Evolutionary conservation across 2,797 vertebrate genomes (phyloP).

Genomic region (Dryobates pubescens): DNA sequence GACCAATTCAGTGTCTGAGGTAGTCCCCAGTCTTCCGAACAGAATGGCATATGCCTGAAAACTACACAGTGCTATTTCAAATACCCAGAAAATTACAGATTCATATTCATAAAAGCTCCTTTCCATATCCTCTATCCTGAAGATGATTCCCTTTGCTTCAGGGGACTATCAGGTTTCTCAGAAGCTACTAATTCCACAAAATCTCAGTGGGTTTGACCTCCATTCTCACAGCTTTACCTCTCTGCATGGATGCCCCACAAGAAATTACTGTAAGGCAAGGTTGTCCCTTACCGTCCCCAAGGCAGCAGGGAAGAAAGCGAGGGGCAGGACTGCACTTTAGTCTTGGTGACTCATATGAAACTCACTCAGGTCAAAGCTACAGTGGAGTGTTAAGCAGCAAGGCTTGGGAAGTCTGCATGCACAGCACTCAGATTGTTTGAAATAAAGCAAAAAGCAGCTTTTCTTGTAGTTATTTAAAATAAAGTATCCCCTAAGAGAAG

Average conservation of each 20-base stretch:
- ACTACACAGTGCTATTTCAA: not conserved
- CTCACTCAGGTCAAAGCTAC: not conserved
- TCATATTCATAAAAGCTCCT: not conserved
- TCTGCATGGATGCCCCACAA: not conserved
- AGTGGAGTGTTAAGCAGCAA: not conserved
- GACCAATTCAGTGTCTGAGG: not conserved
- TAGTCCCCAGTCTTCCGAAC: not conserved
- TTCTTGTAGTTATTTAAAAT: not conserved
- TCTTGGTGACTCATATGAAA: fast-evolving
- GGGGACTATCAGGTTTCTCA: conserved; percentile 8
- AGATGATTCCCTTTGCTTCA: conserved; percentile 18
- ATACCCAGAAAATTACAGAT: not conserved
- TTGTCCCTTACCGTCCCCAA: not conserved
- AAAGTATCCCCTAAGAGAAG: not conserved
- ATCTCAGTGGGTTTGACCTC: not conserved
- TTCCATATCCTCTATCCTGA: not conserved
- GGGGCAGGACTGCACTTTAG: not conserved
- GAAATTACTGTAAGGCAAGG: not conserved
- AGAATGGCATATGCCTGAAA: not conserved
- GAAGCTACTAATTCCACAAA: not conserved
- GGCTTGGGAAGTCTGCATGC: not conserved
- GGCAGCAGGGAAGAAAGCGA: not conserved
- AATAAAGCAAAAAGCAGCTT: not conserved
- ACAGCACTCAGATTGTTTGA: not conserved
- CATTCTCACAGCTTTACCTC: not conserved